Base-by-base conservation (phyloP, 2,797 vertebrate genomes). In the Anolis apletophallus region DNA sequence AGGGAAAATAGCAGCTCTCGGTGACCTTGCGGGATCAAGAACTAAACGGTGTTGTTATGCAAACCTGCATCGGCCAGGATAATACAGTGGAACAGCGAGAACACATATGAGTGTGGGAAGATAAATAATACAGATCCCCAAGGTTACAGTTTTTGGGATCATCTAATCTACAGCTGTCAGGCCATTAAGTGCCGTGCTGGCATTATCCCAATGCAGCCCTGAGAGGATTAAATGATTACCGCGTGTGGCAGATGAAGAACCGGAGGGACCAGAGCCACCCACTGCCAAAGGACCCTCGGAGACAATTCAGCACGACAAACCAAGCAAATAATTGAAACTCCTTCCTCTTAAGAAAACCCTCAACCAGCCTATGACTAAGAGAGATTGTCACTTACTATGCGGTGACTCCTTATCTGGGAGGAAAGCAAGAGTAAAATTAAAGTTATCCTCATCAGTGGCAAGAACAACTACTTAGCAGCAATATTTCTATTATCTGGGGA, bases 101-200 rank as follows among this genome's bases (percentile, higher is more conserved):
- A 69, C 50, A 68, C 72, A 52, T 23, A 59, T 11, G 36, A 50
- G 67, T 11, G 5, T 75, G 80, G 67, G 64, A 77, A 82, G 50
- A 81, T 76, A 86, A 86, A 81, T 81, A 87, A 77, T 76, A 55
- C 52, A 82, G 52, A 50, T 87, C 64, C n/a, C 50, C 80, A 87
- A 82, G 61, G 21, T 82, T 10, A 82, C 80, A 77, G 69, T 69
- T 76, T 23, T 87, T 46, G 85, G 73, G 61, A 82, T 87, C 54
- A 46, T 71, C 73, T 84, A 77, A 84, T 84, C 57, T 57, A 69
- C 52, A 69, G 61, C 73, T 82, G 73, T 69, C 61, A 77, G 61
- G 36, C 36, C 29, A 59, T 87, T 87, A 87, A 87, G 52, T 54
- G 26, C 36, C 36, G 19, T 23, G 32, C 61, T 87, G 85, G 85